Conservation (phyloP, 2,888 invertebrate species). For the Torymus aiolomorphi region DNA sequence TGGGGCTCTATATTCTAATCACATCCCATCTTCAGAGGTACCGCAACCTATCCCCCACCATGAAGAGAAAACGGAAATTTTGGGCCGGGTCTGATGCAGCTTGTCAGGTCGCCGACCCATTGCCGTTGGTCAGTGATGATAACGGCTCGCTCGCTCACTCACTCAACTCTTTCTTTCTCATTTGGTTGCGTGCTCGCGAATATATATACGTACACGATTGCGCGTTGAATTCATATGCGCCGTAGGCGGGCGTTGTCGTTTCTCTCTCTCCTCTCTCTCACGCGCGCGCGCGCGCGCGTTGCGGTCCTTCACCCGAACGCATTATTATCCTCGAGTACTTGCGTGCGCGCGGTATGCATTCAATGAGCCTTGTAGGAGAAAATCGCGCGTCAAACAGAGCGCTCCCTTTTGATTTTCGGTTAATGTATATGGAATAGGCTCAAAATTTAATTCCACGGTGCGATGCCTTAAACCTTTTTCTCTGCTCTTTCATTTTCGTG, state of each 20-base stretch:
- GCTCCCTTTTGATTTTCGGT: too few relatives aligned
- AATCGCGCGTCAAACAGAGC: background rate
- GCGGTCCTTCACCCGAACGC: conserved; percentile 55
- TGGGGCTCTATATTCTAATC: too few relatives aligned
- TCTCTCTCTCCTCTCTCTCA: background rate
- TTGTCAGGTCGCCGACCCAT: conserved; percentile 71
- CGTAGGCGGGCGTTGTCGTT: conserved; percentile 1
- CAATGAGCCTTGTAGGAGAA: conserved; percentile 12
- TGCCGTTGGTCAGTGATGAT: conserved; percentile 74
- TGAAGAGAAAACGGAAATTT: conserved; percentile 7
- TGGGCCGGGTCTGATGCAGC: conserved; percentile 5
- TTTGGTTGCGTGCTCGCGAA: background rate
- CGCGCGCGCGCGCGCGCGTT: too few relatives aligned
- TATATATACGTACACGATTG: background rate
- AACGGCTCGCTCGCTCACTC: conserved; percentile 67
- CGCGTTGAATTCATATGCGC: conserved; percentile 4
- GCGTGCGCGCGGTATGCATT: conserved; percentile 18
- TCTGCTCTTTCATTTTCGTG: too few relatives aligned
- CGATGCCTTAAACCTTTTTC: too few relatives aligned
- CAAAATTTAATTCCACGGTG: too few relatives aligned
- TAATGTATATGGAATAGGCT: too few relatives aligned
- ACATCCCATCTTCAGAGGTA: too few relatives aligned
- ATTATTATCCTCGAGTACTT: conserved; percentile 26
- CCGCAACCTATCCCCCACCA: background rate
- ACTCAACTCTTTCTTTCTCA: conserved; percentile 23